A percentile compares a stretch with the other conserved stretches of the same genome.
Conservation (phyloP, 2,113 vertebrate genomes). For the Scartelaos histophorus region DNA sequence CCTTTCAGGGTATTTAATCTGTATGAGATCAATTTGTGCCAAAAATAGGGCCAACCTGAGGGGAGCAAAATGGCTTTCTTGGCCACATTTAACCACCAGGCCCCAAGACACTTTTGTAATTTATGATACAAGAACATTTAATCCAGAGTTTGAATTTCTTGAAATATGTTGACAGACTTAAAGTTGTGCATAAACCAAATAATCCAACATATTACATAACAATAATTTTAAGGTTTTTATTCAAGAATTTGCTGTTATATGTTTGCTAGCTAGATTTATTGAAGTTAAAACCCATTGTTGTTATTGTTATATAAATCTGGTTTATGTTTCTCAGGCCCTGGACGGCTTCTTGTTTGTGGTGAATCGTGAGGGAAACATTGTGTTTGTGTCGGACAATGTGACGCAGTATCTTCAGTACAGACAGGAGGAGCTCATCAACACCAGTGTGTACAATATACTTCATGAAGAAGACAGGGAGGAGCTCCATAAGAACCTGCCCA, state of each 20-base stretch:
- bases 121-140: background rate
- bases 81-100: too few species aligned
- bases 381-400: slow-evolving; percentile 97
- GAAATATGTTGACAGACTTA: too few species aligned
- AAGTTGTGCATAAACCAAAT: background rate
- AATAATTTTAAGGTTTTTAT: background rate
- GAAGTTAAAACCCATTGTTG: too few species aligned
- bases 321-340: slow-evolving; percentile 78
- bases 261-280: background rate
- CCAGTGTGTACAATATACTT: slow-evolving; percentile 90
- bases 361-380: slow-evolving; percentile 93
- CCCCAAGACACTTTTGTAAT: background rate
- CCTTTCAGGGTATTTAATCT: too few species aligned
- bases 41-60: too few species aligned
- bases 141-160: too few species aligned
- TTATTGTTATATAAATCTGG: slow-evolving; percentile 4
- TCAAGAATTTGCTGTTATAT: background rate
- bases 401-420: slow-evolving; percentile 94
- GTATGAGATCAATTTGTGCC: too few species aligned
- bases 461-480: slow-evolving; percentile 93
- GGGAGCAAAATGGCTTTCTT: too few species aligned
- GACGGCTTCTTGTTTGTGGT: slow-evolving; percentile 96
- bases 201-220: too few species aligned
- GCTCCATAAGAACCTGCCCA: slow-evolving; percentile 94
- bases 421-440: slow-evolving; percentile 94